Conservation (phyloP, 2,113 vertebrate genomes). For the Antechinus flavipes region DNA sequence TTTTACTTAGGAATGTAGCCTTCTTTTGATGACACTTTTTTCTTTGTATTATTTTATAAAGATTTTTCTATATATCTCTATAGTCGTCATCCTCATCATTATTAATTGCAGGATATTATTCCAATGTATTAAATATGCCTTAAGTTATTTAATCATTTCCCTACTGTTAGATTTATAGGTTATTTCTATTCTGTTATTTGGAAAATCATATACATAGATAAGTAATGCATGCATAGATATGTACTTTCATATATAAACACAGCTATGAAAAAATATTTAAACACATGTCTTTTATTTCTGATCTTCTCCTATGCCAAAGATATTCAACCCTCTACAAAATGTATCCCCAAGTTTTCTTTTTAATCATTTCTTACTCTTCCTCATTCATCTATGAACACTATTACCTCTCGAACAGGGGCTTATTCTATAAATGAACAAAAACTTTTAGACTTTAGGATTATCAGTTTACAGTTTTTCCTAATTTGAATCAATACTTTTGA, state of each 20-base stretch:
- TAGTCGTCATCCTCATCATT: background rate
- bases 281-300: background rate
- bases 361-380: background rate
- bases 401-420: background rate
- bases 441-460: background rate
- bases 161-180: background rate
- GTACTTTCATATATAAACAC: background rate
- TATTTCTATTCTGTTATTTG: background rate
- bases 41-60: background rate
- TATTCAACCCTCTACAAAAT: background rate
- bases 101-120: background rate
- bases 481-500: background rate
- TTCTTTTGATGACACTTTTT: background rate
- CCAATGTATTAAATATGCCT: background rate
- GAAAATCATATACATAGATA: background rate
- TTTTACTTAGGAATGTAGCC: background rate
- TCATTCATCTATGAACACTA: background rate
- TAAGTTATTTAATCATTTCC: background rate
- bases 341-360: background rate
- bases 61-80: background rate
- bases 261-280: background rate
- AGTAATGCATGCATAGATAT: no score
- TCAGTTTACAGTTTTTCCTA: background rate
- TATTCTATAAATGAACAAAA: background rate
- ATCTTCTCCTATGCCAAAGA: background rate